Evolutionary conservation across 2,113 vertebrate genomes (phyloP).

Genomic region (Uria lomvia): DNA sequence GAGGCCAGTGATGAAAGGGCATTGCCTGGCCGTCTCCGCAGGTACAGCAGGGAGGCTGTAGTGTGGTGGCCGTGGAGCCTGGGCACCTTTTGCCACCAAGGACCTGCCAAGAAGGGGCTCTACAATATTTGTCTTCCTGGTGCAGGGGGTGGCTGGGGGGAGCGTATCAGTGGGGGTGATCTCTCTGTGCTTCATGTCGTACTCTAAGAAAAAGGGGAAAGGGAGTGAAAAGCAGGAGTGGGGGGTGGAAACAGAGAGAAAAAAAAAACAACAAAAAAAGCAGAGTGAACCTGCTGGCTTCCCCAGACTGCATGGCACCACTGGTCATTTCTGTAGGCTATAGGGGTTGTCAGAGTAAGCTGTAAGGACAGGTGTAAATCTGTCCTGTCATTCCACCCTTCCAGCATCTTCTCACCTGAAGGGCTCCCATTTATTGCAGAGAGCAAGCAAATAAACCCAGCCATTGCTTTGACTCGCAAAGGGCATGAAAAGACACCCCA

Average conservation of each 20-base stretch:
- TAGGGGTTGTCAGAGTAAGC: constrained; percentile 76
- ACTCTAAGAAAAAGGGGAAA: not conserved
- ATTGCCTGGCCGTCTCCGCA: not conserved
- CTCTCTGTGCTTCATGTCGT: constrained; percentile 59
- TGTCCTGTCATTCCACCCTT: constrained; percentile 81
- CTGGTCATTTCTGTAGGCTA: constrained; percentile 90
- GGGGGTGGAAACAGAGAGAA: not conserved
- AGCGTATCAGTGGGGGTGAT: constrained; percentile 52
- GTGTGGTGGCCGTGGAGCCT: not conserved
- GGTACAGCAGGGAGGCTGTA: not conserved
- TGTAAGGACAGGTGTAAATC: constrained; percentile 95
- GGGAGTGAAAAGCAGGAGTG: not conserved
- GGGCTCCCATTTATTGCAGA: constrained; percentile 79
- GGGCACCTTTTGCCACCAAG: not conserved
- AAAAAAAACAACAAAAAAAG: not conserved
- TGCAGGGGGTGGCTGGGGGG: not conserved
- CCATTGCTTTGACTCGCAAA: constrained; percentile 39
- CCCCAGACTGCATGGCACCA: constrained; percentile 93
- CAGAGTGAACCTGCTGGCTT: constrained; percentile 72
- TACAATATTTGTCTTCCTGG: not conserved
- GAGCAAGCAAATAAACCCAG: constrained; percentile 69
- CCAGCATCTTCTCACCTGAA: constrained; percentile 85
- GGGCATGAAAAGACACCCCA: constrained; percentile 38
- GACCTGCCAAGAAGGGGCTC: not conserved
- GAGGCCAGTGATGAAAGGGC: not conserved